Percentiles rank a stretch among this genome's conserved stretches.
These are phyloP conservation scores for Mesocentrotus franciscanus DNA, from an alignment of 53 echinoderm and acorn worm species.

Conservation along the genomic window DNA sequence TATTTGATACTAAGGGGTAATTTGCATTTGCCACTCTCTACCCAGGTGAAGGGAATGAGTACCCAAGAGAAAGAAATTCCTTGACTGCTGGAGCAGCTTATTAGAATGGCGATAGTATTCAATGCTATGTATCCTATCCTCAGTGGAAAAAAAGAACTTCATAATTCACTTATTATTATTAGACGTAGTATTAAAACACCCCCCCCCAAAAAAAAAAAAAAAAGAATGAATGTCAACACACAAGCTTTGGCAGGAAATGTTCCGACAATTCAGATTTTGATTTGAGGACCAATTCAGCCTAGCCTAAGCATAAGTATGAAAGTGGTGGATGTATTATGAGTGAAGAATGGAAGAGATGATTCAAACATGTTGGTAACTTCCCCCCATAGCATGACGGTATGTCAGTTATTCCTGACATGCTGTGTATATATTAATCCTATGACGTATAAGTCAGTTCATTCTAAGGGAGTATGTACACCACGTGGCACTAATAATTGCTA, in stretches of 20 bases:
- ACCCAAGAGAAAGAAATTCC: not conserved
- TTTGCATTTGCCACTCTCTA: too few species aligned
- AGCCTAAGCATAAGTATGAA: not conserved
- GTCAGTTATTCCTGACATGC: slow-evolving; percentile 24
- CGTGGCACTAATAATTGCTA: not conserved
- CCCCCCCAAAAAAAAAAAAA: too few species aligned
- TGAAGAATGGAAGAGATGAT: not conserved
- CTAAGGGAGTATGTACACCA: not conserved
- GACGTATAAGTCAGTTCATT: not conserved
- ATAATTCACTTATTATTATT: too few species aligned
- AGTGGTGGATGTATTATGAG: not conserved
- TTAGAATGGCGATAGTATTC: too few species aligned
- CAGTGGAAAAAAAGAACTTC: too few species aligned
- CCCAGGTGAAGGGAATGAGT: not conserved
- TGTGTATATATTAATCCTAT: slow-evolving; percentile 6
- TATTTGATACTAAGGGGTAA: not conserved
- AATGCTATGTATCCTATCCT: too few species aligned
- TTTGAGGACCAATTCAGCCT: not conserved
- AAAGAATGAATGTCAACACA: too few species aligned
- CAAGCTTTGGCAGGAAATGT: too few species aligned
- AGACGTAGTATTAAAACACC: too few species aligned
- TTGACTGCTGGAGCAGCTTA: too few species aligned
- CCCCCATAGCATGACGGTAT: not conserved
- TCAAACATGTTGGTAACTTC: slow-evolving; percentile 35
- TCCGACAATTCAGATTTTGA: not conserved